Conservation (phyloP, 2,888 invertebrate species). For the Drosophila neonasuta region DNA sequence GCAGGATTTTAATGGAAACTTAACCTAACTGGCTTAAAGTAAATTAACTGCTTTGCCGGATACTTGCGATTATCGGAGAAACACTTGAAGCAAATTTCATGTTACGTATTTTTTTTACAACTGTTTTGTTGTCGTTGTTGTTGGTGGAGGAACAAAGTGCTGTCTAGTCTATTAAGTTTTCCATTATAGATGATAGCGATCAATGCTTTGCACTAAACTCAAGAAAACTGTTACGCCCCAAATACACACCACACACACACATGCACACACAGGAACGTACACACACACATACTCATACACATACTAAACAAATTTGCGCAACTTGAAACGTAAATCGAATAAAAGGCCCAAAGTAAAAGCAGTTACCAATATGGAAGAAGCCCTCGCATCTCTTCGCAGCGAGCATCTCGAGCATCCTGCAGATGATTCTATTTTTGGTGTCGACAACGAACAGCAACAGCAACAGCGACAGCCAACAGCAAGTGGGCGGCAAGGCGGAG, state of each 20-base stretch:
- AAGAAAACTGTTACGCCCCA: slow-evolving; percentile 40
- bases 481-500: background rate
- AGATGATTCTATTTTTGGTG: slow-evolving; percentile 47
- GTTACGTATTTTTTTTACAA: background rate
- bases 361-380: slow-evolving; percentile 61
- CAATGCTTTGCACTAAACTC: slow-evolving; percentile 47
- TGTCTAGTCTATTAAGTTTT: slow-evolving; percentile 70
- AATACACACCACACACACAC: slow-evolving; percentile 11
- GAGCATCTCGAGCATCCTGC: slow-evolving; percentile 29
- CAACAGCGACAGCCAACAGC: slow-evolving; percentile 19
- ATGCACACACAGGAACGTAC: slow-evolving; percentile 4
- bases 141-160: slow-evolving; percentile 41
- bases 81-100: slow-evolving; percentile 45
- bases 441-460: slow-evolving; percentile 39
- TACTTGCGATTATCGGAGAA: slow-evolving; percentile 39
- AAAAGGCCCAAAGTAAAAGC: slow-evolving; percentile 74
- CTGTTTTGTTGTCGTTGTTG: slow-evolving; percentile 5
- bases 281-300: slow-evolving; percentile 18
- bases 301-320: slow-evolving; percentile 52
- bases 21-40: slow-evolving; percentile 14
- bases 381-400: slow-evolving; percentile 19
- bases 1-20: background rate
- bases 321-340: slow-evolving; percentile 72
- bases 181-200: slow-evolving; percentile 70
- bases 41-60: slow-evolving; percentile 35